phyloP scores from a whole-genome alignment of 1,140 invertebrate genomes.

The Papilio glaucus region DNA sequence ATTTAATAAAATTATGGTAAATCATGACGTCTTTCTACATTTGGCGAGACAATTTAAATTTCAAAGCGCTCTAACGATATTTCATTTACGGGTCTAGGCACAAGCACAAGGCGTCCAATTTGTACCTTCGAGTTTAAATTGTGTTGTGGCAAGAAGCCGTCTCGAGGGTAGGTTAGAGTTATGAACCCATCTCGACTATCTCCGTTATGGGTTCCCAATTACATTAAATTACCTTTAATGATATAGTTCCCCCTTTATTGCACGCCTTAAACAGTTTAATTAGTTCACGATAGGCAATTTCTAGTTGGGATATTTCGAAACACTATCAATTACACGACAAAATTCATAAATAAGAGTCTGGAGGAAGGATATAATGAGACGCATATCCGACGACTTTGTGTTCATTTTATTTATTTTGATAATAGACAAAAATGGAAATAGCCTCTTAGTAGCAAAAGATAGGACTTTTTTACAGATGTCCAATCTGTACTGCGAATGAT shows the following conservation, averaged over 20 bases:
- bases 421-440: no score
- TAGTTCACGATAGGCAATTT: slow-evolving; percentile 38
- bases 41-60: not conserved
- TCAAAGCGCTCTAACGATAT: slow-evolving; percentile 16
- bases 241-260: slow-evolving; percentile 41
- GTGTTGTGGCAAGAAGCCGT: slow-evolving; percentile 50
- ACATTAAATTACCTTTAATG: slow-evolving; percentile 45
- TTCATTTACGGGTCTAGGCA: slow-evolving; percentile 18
- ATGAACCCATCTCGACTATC: slow-evolving; percentile 34
- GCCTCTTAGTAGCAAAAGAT: no score
- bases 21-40: not conserved
- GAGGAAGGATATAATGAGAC: not conserved
- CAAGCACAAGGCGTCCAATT: slow-evolving; percentile 43
- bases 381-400: not conserved
- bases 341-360: slow-evolving; percentile 7
- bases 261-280: slow-evolving; percentile 47
- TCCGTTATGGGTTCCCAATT: slow-evolving; percentile 48
- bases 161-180: slow-evolving; percentile 37
- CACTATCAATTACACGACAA: slow-evolving; percentile 29
- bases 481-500: no score
- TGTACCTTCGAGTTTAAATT: slow-evolving; percentile 64
- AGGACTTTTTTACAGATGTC: no score
- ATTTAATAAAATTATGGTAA: not conserved
- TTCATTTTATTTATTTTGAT: not conserved
- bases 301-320: slow-evolving; percentile 25